phyloP scores from a whole-genome alignment of 2,888 invertebrate species.

The Drosophila phalerata region DNA sequence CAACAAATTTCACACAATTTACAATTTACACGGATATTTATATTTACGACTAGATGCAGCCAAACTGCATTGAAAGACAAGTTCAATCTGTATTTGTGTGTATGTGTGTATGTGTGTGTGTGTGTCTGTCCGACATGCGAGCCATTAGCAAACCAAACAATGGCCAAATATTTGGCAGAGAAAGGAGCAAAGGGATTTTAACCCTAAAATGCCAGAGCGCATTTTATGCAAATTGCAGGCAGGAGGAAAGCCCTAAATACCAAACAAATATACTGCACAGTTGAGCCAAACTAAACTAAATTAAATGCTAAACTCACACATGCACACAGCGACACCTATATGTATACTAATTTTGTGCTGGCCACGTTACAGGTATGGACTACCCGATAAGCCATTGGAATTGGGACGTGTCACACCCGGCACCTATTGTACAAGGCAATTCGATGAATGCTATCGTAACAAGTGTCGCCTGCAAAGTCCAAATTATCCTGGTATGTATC shows the following conservation, averaged over 20 bases:
- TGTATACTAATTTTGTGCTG: constrained; percentile 27
- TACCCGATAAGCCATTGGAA: constrained; percentile 91
- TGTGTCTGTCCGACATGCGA: constrained; percentile 32
- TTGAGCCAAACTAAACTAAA: constrained; percentile 51
- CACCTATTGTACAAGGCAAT: constrained; percentile 93
- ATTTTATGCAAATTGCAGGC: constrained; percentile 74
- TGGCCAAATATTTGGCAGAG: constrained; percentile 42
- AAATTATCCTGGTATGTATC: constrained; percentile 94
- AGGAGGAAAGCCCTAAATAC: constrained; percentile 47
- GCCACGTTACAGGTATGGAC: constrained; percentile 88
- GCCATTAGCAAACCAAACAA: constrained; percentile 75
- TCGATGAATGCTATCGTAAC: constrained; percentile 94
- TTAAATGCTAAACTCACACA: constrained; percentile 53
- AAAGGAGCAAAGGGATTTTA: constrained; percentile 23
- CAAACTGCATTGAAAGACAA: constrained; percentile 32
- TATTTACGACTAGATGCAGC: constrained; percentile 40
- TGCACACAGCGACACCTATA: constrained; percentile 17
- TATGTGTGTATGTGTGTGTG: constrained; percentile 3
- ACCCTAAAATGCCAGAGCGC: constrained; percentile 54
- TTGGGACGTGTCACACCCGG: constrained; percentile 94
- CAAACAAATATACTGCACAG: constrained; percentile 50
- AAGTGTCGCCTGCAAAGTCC: constrained; percentile 95
- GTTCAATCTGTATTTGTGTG: constrained; percentile 6
- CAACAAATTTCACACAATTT: constrained; percentile 65
- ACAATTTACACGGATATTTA: constrained; percentile 62